These are phyloP conservation scores for Geotrypetes seraphini DNA, from an alignment of 2,797 vertebrate genomes.

Conservation along the genomic window DNA sequence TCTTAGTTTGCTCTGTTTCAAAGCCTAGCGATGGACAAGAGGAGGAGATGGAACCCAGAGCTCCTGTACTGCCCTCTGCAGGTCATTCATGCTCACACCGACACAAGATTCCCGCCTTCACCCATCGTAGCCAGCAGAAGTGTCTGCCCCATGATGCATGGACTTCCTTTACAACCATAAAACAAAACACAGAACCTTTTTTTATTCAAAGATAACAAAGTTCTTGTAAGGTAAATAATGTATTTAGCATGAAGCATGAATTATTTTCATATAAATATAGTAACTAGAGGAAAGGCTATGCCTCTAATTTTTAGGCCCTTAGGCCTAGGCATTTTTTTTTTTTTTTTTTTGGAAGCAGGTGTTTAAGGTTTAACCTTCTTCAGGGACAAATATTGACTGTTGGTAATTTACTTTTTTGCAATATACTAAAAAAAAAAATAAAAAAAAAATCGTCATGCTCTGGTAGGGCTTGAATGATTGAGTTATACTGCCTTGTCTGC, in stretches of 20 bases:
- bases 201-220: slow-evolving; percentile 79
- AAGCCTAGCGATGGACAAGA: slow-evolving; percentile 28
- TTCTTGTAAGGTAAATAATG: slow-evolving; percentile 97
- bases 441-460: slow-evolving; percentile 64
- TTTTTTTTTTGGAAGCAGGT: slow-evolving; percentile 74
- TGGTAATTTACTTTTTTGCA: slow-evolving; percentile 79
- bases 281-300: slow-evolving; percentile 90
- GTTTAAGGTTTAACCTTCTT: slow-evolving; percentile 92
- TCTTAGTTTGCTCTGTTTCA: slow-evolving; percentile 52
- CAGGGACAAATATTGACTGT: slow-evolving; percentile 90
- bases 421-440: slow-evolving; percentile 63
- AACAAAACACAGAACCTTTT: slow-evolving; percentile 59
- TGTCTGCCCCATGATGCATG: slow-evolving; percentile 86
- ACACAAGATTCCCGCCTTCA: slow-evolving; percentile 74
- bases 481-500: slow-evolving; percentile 62
- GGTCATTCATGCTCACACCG: slow-evolving; percentile 45
- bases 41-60: slow-evolving; percentile 17
- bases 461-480: slow-evolving; percentile 66
- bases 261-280: slow-evolving; percentile 99
- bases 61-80: slow-evolving; percentile 67
- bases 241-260: slow-evolving; percentile 99
- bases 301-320: slow-evolving; percentile 90
- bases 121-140: slow-evolving; percentile 85
- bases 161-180: slow-evolving; percentile 78
- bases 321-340: slow-evolving; percentile 69